These are phyloP conservation scores for Ernsta delagoae DNA, from an alignment of 2,888 invertebrate species.

Conservation along the genomic window DNA sequence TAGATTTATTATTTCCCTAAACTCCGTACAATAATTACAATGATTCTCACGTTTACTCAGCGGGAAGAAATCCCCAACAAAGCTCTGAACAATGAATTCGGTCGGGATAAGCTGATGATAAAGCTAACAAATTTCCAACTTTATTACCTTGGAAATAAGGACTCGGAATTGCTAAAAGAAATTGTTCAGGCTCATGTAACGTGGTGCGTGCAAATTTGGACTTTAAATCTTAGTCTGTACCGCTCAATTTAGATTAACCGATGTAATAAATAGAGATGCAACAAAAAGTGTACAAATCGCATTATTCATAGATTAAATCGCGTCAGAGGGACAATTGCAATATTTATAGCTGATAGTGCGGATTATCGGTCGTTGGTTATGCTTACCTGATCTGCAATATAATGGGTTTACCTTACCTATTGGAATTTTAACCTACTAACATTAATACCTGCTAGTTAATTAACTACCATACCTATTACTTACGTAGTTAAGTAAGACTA, in stretches of 20 bases:
- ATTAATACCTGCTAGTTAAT: neutral
- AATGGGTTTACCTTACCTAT: neutral
- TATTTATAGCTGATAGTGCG: slow-evolving; percentile 32
- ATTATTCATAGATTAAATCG: slow-evolving; percentile 39
- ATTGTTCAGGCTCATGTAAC: slow-evolving; percentile 5
- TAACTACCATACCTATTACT: too few species aligned
- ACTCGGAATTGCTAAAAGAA: slow-evolving; percentile 7
- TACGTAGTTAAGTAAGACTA: too few species aligned
- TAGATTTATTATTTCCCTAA: slow-evolving; percentile 35
- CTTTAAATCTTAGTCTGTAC: neutral
- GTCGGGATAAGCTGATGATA: slow-evolving; percentile 28
- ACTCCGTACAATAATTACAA: slow-evolving; percentile 36
- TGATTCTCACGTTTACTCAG: slow-evolving; percentile 37
- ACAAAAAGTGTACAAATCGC: slow-evolving; percentile 37
- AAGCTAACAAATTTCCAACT: slow-evolving; percentile 23
- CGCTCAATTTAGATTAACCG: neutral
- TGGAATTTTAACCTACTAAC: neutral
- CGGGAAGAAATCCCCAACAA: slow-evolving; percentile 37
- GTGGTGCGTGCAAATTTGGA: neutral
- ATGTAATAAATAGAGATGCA: slow-evolving; percentile 26
- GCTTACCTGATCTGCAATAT: slow-evolving; percentile 19
- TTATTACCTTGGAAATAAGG: slow-evolving; percentile 10
- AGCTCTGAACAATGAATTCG: slow-evolving; percentile 34
- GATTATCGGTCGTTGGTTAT: slow-evolving; percentile 29
- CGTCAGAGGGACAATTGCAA: slow-evolving; percentile 36